Evolutionary conservation across 2,113 vertebrate species (phyloP), one percentile per base, ranked within the genome.

Genomic region (Pan paniscus): DNA sequence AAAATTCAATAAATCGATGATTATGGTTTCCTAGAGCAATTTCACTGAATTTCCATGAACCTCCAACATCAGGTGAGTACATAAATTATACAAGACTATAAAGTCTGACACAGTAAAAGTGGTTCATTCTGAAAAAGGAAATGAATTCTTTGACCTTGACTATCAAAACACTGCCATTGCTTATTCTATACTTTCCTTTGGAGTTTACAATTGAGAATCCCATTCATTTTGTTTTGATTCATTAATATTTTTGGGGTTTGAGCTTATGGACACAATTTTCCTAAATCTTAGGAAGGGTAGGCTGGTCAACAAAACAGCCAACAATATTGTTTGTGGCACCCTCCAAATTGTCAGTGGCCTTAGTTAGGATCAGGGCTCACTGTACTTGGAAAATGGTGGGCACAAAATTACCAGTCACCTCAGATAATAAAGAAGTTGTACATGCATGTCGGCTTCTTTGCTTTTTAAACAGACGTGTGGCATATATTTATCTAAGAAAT

Each of bases 141-240:
- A 94, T 90, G 14, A 93, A 92, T 94, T 95, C 70, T 94, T 89
- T 94, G 55, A 96, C 82, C 79, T 94, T 96, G 73, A 97, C 97
- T 94, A 83, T 68, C 86, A 84, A 96, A 96, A 96, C 70, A 87
- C 38, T 14, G 57, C 20, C 68, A 92, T 1, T 64, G 43, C 80
- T 95, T 90, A 93, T 81, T 92, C 76, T 72, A 59, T 0, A 12
- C 64, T 96, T 94, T 82, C 40, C 32, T 96, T 89, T 84, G 23
- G 18, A 91, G 40, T 88, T 72, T 80, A 86, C 35, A 97, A 18
- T 30, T 90, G 48, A 84, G 43, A 94, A 70, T 11, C 48, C 5
- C 12, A 6, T 59, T 96, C n/a, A 72, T 40, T 82, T 85, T 64
- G 84, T 90, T 84, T 55, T 84, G 55, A 90, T 35, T 43, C 55